Evolutionary conservation across 2,888 invertebrate species (phyloP).

Genomic region (Tetropium fuscum): DNA sequence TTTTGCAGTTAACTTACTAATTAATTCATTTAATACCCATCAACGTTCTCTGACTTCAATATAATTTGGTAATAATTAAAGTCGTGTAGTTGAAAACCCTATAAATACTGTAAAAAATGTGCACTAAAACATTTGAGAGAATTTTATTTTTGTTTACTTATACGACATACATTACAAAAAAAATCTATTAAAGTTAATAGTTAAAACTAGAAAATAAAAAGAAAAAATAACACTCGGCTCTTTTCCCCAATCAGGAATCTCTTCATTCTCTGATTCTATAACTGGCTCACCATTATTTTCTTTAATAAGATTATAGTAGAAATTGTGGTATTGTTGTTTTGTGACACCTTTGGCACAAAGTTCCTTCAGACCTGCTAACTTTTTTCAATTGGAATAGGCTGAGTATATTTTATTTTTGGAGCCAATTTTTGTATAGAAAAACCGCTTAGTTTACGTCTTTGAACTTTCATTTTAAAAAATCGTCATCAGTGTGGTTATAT

Average conservation of each 20-base stretch:
- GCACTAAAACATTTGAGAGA: neutral
- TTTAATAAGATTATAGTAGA: too few species aligned
- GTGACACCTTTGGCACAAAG: too few species aligned
- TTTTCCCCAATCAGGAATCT: too few species aligned
- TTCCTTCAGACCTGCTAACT: too few species aligned
- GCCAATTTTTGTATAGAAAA: neutral
- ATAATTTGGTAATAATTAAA: neutral
- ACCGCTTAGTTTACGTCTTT: neutral
- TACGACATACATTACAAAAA: neutral
- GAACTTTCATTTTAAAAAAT: neutral
- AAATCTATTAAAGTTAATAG: neutral
- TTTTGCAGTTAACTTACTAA: too few species aligned
- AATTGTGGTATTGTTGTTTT: too few species aligned
- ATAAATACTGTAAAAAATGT: neutral
- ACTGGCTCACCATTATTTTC: too few species aligned
- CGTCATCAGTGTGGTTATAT: neutral
- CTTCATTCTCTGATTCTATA: too few species aligned
- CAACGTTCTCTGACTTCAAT: neutral
- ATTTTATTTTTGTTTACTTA: neutral
- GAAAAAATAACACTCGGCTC: too few species aligned
- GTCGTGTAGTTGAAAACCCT: neutral
- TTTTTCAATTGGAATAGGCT: too few species aligned
- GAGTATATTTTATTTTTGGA: too few species aligned
- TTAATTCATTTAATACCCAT: neutral
- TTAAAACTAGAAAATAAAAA: neutral